Percentiles rank a stretch among this genome's conserved stretches.
Evolutionary conservation across 2,797 vertebrate species (phyloP).

Genomic region (Smutsia temminckii): DNA sequence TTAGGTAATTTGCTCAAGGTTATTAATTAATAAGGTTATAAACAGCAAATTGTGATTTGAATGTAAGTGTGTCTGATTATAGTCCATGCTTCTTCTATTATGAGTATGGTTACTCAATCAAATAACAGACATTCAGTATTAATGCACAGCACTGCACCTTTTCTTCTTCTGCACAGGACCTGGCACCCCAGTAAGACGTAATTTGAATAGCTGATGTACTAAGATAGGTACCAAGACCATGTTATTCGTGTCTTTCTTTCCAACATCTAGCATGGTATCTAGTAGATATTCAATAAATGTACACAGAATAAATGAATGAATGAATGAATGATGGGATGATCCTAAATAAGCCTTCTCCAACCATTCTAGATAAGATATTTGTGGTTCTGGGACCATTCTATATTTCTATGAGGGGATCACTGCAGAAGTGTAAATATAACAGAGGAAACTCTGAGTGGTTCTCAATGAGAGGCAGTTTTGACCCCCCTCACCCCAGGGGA

Average conservation of each 20-base stretch:
- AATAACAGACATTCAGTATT: neutral
- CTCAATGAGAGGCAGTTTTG: neutral
- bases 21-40: neutral
- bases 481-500: neutral
- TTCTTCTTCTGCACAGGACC: neutral
- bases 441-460: neutral
- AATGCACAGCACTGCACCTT: neutral
- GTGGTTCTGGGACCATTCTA: neutral
- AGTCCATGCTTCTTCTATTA: neutral
- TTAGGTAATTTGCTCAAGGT: neutral
- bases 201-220: neutral
- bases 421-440: neutral
- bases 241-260: neutral
- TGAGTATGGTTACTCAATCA: neutral
- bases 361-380: neutral
- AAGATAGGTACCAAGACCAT: neutral
- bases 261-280: neutral
- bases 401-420: neutral
- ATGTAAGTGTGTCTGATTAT: neutral
- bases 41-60: neutral
- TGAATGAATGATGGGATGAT: neutral
- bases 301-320: neutral
- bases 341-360: neutral
- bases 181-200: neutral
- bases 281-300: neutral